phyloP scores from a whole-genome alignment of 2,113 vertebrate species.

The Aplodontia rufa region DNA sequence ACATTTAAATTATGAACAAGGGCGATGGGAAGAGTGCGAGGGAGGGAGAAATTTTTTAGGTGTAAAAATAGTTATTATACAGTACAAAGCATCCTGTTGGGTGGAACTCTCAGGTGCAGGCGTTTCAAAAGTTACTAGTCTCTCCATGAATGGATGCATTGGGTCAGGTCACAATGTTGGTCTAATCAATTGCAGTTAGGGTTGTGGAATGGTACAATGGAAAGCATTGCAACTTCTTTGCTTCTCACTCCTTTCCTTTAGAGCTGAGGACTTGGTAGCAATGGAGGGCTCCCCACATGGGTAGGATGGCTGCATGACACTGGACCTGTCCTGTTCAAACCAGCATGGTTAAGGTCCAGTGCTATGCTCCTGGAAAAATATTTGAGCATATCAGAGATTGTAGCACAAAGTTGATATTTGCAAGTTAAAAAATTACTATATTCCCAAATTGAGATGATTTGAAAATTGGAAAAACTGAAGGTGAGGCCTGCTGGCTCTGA shows the following conservation, averaged over 20 bases:
- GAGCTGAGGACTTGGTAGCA: background rate
- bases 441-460: conserved; percentile 10
- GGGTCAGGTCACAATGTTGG: background rate
- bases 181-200: conserved; percentile 17
- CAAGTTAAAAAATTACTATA: conserved; percentile 31
- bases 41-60: background rate
- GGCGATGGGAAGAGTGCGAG: background rate
- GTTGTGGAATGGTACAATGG: background rate
- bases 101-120: background rate
- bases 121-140: background rate
- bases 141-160: background rate
- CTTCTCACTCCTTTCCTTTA: background rate
- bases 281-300: background rate
- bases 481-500: background rate
- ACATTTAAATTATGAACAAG: background rate
- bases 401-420: background rate
- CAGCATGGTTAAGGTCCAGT: background rate
- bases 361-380: background rate
- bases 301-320: background rate
- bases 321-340: background rate
- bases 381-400: background rate
- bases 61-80: background rate
- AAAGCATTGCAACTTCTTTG: background rate
- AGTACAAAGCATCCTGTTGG: background rate
- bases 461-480: conserved; percentile 26